A percentile compares a stretch with the other conserved stretches of the same genome.
These are phyloP conservation scores for Rhodophaea formosa DNA, from an alignment of 2,888 invertebrate genomes.

Conservation along the genomic window DNA sequence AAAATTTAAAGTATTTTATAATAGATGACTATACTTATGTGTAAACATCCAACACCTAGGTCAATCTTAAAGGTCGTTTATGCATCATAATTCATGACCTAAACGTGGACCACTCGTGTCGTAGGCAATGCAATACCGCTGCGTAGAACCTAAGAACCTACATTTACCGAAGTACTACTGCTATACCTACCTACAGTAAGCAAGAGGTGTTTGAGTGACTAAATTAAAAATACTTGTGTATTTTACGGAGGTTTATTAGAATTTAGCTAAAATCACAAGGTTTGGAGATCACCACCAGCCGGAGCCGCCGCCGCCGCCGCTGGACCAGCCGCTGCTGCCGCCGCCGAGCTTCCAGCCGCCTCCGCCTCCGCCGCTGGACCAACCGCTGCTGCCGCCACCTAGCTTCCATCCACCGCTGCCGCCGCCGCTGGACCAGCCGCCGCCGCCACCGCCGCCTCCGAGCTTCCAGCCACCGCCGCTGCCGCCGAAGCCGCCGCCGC, in stretches of 20 bases:
- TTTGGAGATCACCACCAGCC: conserved; percentile 63
- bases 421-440: conserved; percentile 28
- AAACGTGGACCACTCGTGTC: too few relatives aligned
- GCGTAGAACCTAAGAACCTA: too few relatives aligned
- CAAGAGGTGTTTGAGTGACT: too few relatives aligned
- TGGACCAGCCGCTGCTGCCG: conserved; percentile 34
- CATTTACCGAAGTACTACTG: too few relatives aligned
- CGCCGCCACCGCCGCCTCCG: conserved; percentile 21
- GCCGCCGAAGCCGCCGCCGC: conserved; percentile 32
- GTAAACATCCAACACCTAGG: too few relatives aligned
- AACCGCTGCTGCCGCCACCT: conserved; percentile 32
- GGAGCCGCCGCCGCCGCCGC: conserved; percentile 37
- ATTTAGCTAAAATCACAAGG: conserved; percentile 11
- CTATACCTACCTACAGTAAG: too few relatives aligned
- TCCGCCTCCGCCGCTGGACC: conserved; percentile 31
- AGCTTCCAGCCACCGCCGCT: conserved; percentile 36
- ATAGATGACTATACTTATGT: too few relatives aligned
- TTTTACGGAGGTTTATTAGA: conserved; percentile 1
- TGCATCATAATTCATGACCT: too few relatives aligned
- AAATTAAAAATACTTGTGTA: not conserved
- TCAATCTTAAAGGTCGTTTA: too few relatives aligned
- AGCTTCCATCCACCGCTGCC: conserved; percentile 46
- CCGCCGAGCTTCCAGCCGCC: conserved; percentile 47
- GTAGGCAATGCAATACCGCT: too few relatives aligned
- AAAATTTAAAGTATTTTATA: too few relatives aligned